phyloP scores from a whole-genome alignment of 2,113 vertebrate species.

The Perca flavescens region DNA sequence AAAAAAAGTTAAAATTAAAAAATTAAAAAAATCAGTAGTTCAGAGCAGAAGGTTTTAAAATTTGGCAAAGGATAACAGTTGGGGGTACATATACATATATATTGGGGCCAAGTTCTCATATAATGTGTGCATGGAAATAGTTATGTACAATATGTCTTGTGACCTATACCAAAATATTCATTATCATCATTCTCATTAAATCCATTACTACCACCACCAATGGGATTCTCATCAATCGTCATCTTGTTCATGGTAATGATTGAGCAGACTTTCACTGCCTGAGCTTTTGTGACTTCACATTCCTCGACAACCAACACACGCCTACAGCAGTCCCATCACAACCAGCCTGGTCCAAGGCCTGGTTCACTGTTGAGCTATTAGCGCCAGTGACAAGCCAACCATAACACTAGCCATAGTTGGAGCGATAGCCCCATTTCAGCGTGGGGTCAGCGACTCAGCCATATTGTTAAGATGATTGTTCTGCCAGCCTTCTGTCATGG shows the following conservation, averaged over 20 bases:
- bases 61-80: background rate
- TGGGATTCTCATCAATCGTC: slow-evolving; percentile 18
- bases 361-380: slow-evolving; percentile 76
- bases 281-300: slow-evolving; percentile 61
- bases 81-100: background rate
- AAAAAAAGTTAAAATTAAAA: background rate
- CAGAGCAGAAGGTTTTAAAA: background rate
- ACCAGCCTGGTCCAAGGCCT: slow-evolving; percentile 58
- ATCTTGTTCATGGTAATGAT: slow-evolving; percentile 38
- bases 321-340: slow-evolving; percentile 47
- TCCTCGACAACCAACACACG: slow-evolving; percentile 71
- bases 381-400: slow-evolving; percentile 75
- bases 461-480: slow-evolving; percentile 85
- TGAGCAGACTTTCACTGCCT: slow-evolving; percentile 22
- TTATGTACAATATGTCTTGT: background rate
- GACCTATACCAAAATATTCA: background rate
- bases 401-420: slow-evolving; percentile 74
- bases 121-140: background rate
- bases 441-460: slow-evolving; percentile 83
- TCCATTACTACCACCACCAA: background rate
- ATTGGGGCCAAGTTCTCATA: background rate
- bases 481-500: slow-evolving; percentile 86
- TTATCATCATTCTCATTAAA: slow-evolving; percentile 2
- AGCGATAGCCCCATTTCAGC: slow-evolving; percentile 79
- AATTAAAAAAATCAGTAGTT: background rate